Conservation (phyloP, 2,888 invertebrate species). For the Hermodice carunculata region DNA sequence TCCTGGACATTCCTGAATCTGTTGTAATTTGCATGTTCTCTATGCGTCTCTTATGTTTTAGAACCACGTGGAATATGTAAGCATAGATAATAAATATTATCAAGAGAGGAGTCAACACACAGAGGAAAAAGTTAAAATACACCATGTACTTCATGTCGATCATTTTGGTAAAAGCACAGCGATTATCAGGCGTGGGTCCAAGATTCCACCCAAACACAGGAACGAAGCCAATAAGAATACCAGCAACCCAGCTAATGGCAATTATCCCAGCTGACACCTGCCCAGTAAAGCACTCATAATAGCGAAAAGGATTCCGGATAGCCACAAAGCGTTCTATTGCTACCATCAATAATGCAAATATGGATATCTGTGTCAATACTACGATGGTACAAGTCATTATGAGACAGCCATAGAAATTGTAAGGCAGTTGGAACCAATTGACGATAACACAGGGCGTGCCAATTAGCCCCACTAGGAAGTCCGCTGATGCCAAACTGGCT, state of each 20-base stretch:
- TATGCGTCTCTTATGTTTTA: conserved; percentile 37
- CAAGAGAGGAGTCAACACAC: conserved; percentile 50
- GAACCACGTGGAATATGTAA: conserved; percentile 55
- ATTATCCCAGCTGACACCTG: conserved; percentile 47
- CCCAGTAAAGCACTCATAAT: background rate
- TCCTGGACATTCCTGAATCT: no score
- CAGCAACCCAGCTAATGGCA: conserved; percentile 49
- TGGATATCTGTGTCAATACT: conserved; percentile 58
- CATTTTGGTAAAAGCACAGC: conserved; percentile 54
- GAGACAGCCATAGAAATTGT: conserved; percentile 56
- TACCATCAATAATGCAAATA: conserved; percentile 57
- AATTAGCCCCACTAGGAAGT: conserved; percentile 56
- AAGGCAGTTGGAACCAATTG: conserved; percentile 50
- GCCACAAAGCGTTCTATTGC: conserved; percentile 60
- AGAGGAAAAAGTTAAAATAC: conserved; percentile 62
- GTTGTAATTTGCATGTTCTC: no score
- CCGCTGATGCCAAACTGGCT: conserved; percentile 57
- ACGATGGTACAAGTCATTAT: conserved; percentile 57
- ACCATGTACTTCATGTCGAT: conserved; percentile 63
- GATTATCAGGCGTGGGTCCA: conserved; percentile 33
- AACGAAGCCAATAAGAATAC: conserved; percentile 54
- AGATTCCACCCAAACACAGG: conserved; percentile 62
- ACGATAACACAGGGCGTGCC: conserved; percentile 55
- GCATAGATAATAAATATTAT: conserved; percentile 55
- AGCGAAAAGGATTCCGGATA: conserved; percentile 27